Evolutionary conservation across 1,140 invertebrate genomes (phyloP), one percentile per base, ranked within the genome.

Genomic region (Neelides sp.): DNA sequence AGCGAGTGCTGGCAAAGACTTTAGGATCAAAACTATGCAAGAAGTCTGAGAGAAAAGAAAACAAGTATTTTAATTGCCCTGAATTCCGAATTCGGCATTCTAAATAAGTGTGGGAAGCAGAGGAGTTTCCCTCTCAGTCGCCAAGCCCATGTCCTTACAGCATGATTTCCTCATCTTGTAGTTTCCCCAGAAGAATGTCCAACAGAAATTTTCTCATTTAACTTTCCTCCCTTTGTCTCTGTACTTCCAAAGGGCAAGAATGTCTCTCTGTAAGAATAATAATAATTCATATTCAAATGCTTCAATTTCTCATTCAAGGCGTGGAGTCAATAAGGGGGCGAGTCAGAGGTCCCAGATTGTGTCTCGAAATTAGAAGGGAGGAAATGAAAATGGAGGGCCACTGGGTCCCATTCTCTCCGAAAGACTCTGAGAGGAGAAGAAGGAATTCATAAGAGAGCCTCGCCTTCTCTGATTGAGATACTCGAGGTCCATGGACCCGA

Each of bases 51-150:
- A 44, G 53, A 55, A 55, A 50, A 55, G 52, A 57, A 57, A 57
- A 57, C 54, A 57, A 57, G 48, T 49, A 57, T 57, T 57, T 57
- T 57, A 57, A 57, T 57, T 57, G 47, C 54, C 44, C n/a, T n/a
- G n/a, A n/a, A n/a, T n/a, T n/a, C n/a, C n/a, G n/a, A n/a, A 57
- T 45, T 41, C 37, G 41, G 26, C 7, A 50, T 50, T 36, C 39
- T 32, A n/a, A n/a, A n/a, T n/a, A 48, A 50, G 39, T 50, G 48
- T 50, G 40, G 48, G 48, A 50, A 43, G 19, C 40, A 28, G 28
- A 34, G 37, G 34, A 26, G 44, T 45, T 32, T 30, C 34, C 22
- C 15, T 7, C 42, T 30, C 10, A 13, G 8, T 10, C 10, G 19
- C 19, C 37, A 43, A 24, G 22, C 41, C 10, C 10, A 7, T 15